Evolutionary conservation across 2,113 vertebrate species (phyloP), one percentile per base, ranked within the genome.

Genomic region (Hypanus sabinus): DNA sequence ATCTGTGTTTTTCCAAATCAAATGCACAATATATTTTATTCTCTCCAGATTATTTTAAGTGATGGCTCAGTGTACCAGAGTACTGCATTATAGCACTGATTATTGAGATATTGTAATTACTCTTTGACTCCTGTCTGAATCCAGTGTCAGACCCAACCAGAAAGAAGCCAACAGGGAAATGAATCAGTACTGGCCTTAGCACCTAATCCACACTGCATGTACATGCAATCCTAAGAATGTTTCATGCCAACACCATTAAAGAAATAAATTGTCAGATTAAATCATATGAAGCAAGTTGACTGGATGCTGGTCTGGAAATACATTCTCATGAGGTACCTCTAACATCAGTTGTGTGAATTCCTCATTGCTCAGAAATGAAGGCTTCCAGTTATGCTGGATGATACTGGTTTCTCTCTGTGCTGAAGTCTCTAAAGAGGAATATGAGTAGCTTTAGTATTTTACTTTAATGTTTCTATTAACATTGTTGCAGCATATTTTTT

Each of bases 291-390:
- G 60, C 30, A 90, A 62, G 6, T 10, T 4, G n/a, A 55, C 30
- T 30, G 36, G 6, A 46, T 73, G 36, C 36, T 46, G 70, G 38
- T 93, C 90, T 75, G 38, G 22, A 73, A 93, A 36, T 71, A 92
- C 3, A 92, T 92, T 92, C 71, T 38, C 18, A 71, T 92, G 22
- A 70, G 11, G 97, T 95, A 97, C 97, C 97, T 98, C 97, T 94
- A 98, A 95, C 97, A 98, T 98, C 95, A 98, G 96, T 95, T 97
- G 97, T 30, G 97, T 98, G 95, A 98, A 98, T 95, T 98, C 97
- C 95, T 97, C 97, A 1, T 97, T 97, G 95, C 97, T 97, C 95
- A 98, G 97, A 95, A 97, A 98, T 0, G 97, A 97, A 95, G 97
- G 97, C 94, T 97, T 97, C 97, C 97, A 97, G 91, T 97, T 96